These are phyloP conservation scores for Oligia latruncula DNA, from an alignment of 2,888 invertebrate species.

Conservation along the genomic window DNA sequence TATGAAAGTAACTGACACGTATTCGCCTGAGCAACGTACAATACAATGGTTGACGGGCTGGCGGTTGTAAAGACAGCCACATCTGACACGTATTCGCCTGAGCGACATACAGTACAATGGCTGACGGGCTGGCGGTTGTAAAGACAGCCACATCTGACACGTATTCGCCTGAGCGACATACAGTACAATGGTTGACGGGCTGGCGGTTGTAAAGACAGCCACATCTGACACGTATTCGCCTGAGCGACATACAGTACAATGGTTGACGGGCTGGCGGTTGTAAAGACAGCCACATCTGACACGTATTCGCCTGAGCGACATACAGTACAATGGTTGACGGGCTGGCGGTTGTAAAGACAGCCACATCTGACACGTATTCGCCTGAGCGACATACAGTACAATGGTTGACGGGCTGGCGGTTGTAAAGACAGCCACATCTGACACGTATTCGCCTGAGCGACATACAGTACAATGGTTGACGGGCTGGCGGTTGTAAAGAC, in stretches of 20 bases:
- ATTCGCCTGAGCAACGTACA: constrained; percentile 2
- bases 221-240: not conserved
- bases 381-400: constrained; percentile 13
- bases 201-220: not conserved
- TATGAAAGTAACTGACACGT: not conserved
- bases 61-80: constrained; percentile 32
- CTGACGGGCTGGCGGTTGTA: too few relatives aligned
- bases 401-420: not conserved
- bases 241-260: constrained; percentile 15
- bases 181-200: constrained; percentile 1
- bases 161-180: too few relatives aligned
- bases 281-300: not conserved
- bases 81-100: not conserved
- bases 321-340: constrained; percentile 4
- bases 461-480: constrained; percentile 8
- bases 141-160: too few relatives aligned
- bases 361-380: not conserved
- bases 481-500: not conserved
- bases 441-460: not conserved
- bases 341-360: not conserved
- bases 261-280: too few relatives aligned
- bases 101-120: too few relatives aligned
- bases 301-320: not conserved
- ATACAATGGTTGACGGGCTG: not conserved
- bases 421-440: not conserved